Percentiles rank a stretch among this genome's conserved stretches.
These are phyloP conservation scores for Henicopernis longicauda DNA, from an alignment of 2,113 vertebrate species.

Conservation along the genomic window DNA sequence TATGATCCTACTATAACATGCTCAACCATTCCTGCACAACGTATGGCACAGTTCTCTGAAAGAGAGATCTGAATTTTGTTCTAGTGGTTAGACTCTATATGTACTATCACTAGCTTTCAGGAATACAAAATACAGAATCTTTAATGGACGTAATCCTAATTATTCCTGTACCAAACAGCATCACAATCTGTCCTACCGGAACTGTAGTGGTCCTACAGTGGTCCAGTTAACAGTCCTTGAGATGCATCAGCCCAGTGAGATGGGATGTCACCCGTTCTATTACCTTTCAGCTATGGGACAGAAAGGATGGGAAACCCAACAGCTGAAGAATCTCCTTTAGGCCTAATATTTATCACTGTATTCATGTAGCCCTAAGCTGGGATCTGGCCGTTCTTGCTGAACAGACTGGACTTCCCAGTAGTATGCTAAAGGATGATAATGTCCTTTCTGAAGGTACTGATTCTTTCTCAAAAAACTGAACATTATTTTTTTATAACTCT, in stretches of 20 bases:
- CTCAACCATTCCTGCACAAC: not conserved
- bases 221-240: not conserved
- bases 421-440: not conserved
- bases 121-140: not conserved
- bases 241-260: not conserved
- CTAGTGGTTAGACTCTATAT: not conserved
- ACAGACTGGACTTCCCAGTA: rapidly evolving
- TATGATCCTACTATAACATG: not conserved
- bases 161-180: not conserved
- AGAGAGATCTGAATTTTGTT: not conserved
- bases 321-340: not conserved
- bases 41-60: not conserved
- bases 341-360: not conserved
- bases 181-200: not conserved
- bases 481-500: not conserved
- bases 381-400: not conserved
- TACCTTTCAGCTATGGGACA: not conserved
- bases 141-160: not conserved
- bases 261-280: not conserved
- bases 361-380: not conserved
- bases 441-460: not conserved
- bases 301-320: not conserved
- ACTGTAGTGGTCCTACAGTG: not conserved
- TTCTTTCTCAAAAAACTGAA: not conserved
- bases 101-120: not conserved